Percentiles rank a stretch among this genome's conserved stretches.
Evolutionary conservation across 2,888 invertebrate genomes (phyloP).

Genomic region (Agriopis aurantiaria): DNA sequence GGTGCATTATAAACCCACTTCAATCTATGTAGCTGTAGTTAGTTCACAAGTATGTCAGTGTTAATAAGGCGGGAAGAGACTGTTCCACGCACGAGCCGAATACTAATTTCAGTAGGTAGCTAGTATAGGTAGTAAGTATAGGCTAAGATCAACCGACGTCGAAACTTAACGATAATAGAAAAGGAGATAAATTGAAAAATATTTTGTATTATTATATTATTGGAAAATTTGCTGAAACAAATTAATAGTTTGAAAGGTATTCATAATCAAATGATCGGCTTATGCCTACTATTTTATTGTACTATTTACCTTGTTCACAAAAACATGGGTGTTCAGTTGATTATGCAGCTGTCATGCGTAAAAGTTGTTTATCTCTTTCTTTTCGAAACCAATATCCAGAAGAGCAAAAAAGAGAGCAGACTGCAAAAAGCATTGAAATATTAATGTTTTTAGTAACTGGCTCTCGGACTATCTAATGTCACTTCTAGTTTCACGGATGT

Average conservation of each 20-base stretch:
- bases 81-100: slow-evolving; percentile 34
- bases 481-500: slow-evolving; percentile 72
- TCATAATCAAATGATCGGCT: no score
- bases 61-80: slow-evolving; percentile 41
- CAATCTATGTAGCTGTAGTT: slow-evolving; percentile 14
- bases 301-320: no score
- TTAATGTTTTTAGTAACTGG: neutral
- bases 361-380: no score
- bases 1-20: slow-evolving; percentile 4
- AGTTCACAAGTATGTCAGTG: slow-evolving; percentile 39
- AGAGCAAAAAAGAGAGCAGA: no score
- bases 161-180: neutral
- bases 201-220: neutral
- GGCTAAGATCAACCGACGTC: slow-evolving; percentile 8
- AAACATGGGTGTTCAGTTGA: no score
- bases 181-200: no score
- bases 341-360: no score
- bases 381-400: no score
- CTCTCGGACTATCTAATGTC: slow-evolving; percentile 40
- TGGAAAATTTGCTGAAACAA: no score
- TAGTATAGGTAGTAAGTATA: slow-evolving; percentile 5
- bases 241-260: no score
- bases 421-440: neutral
- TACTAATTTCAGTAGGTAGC: slow-evolving; percentile 27
- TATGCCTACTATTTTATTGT: no score